Evolutionary conservation across 2,888 invertebrate genomes (phyloP), one percentile per base, ranked within the genome.

Genomic region (Cephus rjabovi): DNA sequence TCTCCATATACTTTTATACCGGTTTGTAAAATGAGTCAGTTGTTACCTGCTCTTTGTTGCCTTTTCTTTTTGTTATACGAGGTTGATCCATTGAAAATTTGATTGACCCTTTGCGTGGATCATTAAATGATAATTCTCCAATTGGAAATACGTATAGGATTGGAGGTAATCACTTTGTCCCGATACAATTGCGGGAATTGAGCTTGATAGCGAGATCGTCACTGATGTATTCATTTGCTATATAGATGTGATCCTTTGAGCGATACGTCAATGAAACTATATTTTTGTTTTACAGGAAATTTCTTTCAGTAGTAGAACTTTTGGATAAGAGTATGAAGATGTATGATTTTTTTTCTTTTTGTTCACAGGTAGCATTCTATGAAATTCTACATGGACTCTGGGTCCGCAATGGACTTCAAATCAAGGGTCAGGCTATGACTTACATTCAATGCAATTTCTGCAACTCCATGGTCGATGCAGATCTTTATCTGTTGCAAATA

Each of bases 381-480:
- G 99, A 99, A 94, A 98, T 99, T 87, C 93, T 98, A 80, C 96
- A 96, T 81, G 97, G 97, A 12, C 94, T 98, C 89, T 99, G 99
- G 99, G 98, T 98, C 76, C 95, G 99, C 82, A 99, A 99, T 92
- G 99, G 99, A 0, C 93, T 98, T 12, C 98, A 98, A 93, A 98
- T 99, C 89, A 98, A 97, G 92, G 98, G 98, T n/a, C 99, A 99
- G 92, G 98, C 98, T 68, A 98, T 98, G 98, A 98, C 98, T 31
- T 99, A 99, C 92, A 97, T 98, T 88, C 99, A 99, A 92, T 98
- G 98, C 86, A 98, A 99, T 93, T 99, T 99, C 93, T 99, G 98
- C 93, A 98, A 98, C 93, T 98, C 98, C 15, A 98, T 99, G 97
- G 97, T 98, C 15, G 99, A 99, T 92, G 97, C 98, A 90, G 99